Base-by-base conservation (phyloP, 2,888 invertebrate genomes). In the Operophtera brumata region DNA sequence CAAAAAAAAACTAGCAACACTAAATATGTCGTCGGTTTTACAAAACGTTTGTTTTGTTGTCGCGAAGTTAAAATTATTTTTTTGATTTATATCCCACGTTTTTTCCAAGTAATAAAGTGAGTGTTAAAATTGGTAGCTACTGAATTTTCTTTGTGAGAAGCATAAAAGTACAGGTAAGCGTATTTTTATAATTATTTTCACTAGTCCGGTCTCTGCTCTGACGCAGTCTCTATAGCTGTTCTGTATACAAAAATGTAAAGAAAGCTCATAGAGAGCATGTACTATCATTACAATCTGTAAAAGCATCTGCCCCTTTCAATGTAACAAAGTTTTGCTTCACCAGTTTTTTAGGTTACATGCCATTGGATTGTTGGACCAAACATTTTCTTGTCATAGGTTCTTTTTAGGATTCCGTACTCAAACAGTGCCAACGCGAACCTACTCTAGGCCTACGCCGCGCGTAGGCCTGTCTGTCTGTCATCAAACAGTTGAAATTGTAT, bases 311-410 rank as follows among this genome's bases (percentile, higher is more conserved):
- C 12, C 42, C 32, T 26, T 50, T 53, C 26, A 44, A 35, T 44
- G 35, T 11, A 35, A 42, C 30, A 32, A 37, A 44, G 57, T 46
- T 48, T 46, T 57, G 57, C 57, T 51, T 52, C 28, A 53, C 20
- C 48, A 52, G 34, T 53, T 57, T 57, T n/a, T 52, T 52, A 57
- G 57, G 57, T 57, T 57, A 57, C 40, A 48, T 57, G 48, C 57
- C 57, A 37, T 12, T 14, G 34, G 39, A 41, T 52, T 52, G 48
- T 37, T 52, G 32, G 37, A 57, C 48, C 52, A 57, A 47, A 52
- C 44, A 41, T 37, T 10, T 36, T 37, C 30, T 25, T 30, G 8
- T 30, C 0, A 30, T 30, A 30, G 8, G 9, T 30, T 9, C 30
- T 30, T 30, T 30, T 9, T 30, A n/a, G n/a, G n/a, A n/a, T n/a